Percentiles rank a stretch among this genome's conserved stretches.
Evolutionary conservation across 37 sponge, comb jelly and placozoan species (phyloP).

Genomic region (Bolinopsis microptera): DNA sequence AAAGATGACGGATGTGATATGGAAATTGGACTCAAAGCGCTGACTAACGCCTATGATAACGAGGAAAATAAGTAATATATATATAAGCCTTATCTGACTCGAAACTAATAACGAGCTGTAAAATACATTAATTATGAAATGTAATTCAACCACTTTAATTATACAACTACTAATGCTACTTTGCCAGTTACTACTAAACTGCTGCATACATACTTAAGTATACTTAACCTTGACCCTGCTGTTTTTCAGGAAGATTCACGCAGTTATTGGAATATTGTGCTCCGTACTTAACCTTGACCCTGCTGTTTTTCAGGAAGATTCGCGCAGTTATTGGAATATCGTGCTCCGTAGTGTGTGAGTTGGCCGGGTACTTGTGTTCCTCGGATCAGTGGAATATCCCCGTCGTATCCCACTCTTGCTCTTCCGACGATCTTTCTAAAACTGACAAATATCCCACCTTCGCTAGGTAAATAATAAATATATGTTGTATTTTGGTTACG

Average conservation of each 20-base stretch:
- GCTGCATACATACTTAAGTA: no score
- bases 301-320: slow-evolving; percentile 38
- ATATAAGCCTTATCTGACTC: no score
- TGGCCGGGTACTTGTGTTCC: slow-evolving; percentile 36
- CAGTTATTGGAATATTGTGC: slow-evolving; percentile 19
- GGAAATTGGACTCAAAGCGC: slow-evolving; percentile 30
- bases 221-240: no score
- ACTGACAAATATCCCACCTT: slow-evolving; percentile 9
- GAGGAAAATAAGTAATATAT: not conserved
- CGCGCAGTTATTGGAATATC: slow-evolving; percentile 14
- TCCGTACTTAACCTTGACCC: no score
- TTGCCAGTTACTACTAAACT: no score
- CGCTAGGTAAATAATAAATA: slow-evolving; percentile 18
- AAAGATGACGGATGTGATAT: slow-evolving; percentile 19
- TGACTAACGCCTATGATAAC: slow-evolving; percentile 10
- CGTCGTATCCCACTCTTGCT: slow-evolving; percentile 39
- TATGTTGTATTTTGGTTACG: no score
- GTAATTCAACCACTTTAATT: no score
- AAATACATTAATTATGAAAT: no score
- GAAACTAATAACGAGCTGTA: no score
- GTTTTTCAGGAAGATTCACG: slow-evolving; percentile 18
- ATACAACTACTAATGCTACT: no score
- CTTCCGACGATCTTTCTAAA: slow-evolving; percentile 14
- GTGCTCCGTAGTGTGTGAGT: slow-evolving; percentile 45
- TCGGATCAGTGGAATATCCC: slow-evolving; percentile 42